Base-by-base conservation (phyloP, 1,140 invertebrate genomes). In the Lerema accius region DNA sequence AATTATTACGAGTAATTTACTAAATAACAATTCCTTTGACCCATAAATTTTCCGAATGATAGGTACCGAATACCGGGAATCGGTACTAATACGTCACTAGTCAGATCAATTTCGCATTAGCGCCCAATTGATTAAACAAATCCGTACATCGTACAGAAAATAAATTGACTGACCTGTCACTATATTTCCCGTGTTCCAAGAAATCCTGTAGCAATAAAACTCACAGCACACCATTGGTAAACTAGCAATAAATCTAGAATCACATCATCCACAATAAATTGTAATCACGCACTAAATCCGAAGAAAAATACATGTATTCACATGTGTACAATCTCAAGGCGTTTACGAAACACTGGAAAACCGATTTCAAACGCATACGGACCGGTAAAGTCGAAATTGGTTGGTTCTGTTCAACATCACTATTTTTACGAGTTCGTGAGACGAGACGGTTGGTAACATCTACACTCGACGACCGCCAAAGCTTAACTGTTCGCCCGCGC, bases 401-500 rank as follows among this genome's bases (percentile, higher is more conserved):
- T 13, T 14, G 14, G 13, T 26, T 72, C 71, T 74, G 71, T 55
- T 56, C 45, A 60, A 66, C 63, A 51, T 77, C 71, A 71, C 51
- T 43, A 11, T n/a, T 11, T 43, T 56, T 56, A 56, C 68, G 58
- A 62, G 45, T 49, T 55, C 62, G 61, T 70, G 39, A 26, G 53
- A 50, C 46, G 19, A 49, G 7, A 4, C 46, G 19, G 3, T 28
- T 43, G 17, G 37, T 28, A 13, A 74, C 76, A 43, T 16, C 64
- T 26, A 15, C 7, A 28, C 58, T 1, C 23, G 26, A 69, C 46
- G 69, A 62, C 55, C 67, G 64, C 15, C 51, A 19, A 67, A 58
- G 73, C 73, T 53, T 67, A 62, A 79, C 76, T 79, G 71, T 65
- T 23, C 19, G 19, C n/a, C n/a, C 19, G 19, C 5, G 2, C 2